A percentile compares a stretch with the other conserved stretches of the same genome.
Evolutionary conservation across 2,888 invertebrate genomes (phyloP).

Genomic region (Acleris cristana): DNA sequence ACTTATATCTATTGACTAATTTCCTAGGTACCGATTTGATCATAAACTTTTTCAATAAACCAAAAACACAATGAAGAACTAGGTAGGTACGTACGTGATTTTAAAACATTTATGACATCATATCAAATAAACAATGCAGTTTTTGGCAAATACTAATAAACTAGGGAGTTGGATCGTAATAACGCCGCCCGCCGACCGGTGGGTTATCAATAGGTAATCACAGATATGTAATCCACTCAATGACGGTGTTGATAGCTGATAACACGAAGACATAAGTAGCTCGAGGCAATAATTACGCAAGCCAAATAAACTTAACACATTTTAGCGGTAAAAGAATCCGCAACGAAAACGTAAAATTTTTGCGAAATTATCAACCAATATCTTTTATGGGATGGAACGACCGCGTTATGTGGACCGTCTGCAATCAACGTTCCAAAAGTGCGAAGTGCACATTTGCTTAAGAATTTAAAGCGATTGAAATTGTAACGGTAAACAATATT

Average conservation of each 20-base stretch:
- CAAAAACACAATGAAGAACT: no score
- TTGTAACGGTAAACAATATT: not conserved
- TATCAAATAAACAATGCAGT: slow-evolving; percentile 1
- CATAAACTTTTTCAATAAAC: no score
- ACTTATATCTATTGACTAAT: no score
- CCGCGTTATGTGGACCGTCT: slow-evolving; percentile 15
- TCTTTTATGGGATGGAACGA: slow-evolving; percentile 9
- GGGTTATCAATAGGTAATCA: slow-evolving; percentile 28
- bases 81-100: not conserved
- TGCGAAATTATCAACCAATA: slow-evolving; percentile 14
- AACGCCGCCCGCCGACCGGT: not conserved
- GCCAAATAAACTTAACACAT: not conserved
- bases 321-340: not conserved
- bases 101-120: not conserved
- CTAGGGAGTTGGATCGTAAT: not conserved
- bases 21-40: no score
- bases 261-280: slow-evolving; percentile 15
- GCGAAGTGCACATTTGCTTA: slow-evolving; percentile 19
- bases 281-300: slow-evolving; percentile 15
- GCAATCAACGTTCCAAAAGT: slow-evolving; percentile 2
- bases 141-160: not conserved
- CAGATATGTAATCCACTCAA: slow-evolving; percentile 20
- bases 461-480: not conserved
- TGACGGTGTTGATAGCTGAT: slow-evolving; percentile 18
- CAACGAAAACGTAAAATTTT: slow-evolving; percentile 7